Evolutionary conservation across 2,113 vertebrate species (phyloP).

Genomic region (Aramus guarauna): DNA sequence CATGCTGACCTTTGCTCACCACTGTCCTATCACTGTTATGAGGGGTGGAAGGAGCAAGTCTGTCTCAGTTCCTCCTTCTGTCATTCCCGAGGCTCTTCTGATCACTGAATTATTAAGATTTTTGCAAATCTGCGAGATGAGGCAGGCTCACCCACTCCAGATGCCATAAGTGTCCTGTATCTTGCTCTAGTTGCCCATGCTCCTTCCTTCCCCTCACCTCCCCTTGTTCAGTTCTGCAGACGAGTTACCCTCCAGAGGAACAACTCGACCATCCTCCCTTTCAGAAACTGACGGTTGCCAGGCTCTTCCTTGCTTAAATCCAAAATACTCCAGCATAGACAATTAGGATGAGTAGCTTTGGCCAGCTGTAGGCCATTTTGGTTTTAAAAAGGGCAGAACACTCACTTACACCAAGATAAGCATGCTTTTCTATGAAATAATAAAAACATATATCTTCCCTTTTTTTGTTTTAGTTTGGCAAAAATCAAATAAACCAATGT

Average conservation of each 20-base stretch:
- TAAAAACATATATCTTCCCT: not conserved
- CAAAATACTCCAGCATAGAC: not conserved
- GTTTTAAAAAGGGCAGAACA: not conserved
- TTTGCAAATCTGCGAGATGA: not conserved
- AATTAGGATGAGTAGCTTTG: not conserved
- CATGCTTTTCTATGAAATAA: not conserved
- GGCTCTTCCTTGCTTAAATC: not conserved
- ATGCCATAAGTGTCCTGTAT: not conserved
- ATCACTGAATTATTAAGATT: not conserved
- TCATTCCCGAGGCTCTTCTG: not conserved
- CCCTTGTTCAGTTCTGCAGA: not conserved
- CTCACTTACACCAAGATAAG: not conserved
- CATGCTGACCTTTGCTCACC: not conserved
- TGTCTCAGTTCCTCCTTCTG: not conserved
- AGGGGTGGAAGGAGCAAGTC: not conserved
- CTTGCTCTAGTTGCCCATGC: not conserved
- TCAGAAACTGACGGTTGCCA: not conserved
- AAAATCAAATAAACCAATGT: not conserved
- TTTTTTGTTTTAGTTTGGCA: not conserved
- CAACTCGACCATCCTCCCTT: not conserved
- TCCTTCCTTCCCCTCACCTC: not conserved
- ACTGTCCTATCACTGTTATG: not conserved
- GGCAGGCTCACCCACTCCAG: not conserved
- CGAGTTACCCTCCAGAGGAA: not conserved
- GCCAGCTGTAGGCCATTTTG: not conserved